phyloP scores from a whole-genome alignment of 2,797 vertebrate species.

The Hyperoplus immaculatus region DNA sequence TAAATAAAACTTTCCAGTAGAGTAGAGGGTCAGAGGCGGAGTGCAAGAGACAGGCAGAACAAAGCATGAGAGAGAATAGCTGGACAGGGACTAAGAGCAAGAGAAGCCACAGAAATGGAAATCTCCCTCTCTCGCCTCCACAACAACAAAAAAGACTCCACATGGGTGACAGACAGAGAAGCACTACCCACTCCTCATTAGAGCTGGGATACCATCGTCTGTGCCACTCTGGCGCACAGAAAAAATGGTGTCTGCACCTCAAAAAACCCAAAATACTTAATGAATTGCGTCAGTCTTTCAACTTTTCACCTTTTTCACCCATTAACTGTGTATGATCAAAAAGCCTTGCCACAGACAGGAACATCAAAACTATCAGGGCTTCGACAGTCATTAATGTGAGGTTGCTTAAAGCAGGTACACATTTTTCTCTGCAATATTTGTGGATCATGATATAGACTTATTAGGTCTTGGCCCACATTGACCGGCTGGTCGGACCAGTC shows the following conservation, averaged over 20 bases:
- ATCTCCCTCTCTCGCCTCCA: slow-evolving; percentile 47
- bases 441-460: too few relatives aligned
- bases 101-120: slow-evolving; percentile 63
- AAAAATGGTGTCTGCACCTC: neutral
- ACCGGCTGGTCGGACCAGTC: neutral
- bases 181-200: slow-evolving; percentile 64
- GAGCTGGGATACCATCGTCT: slow-evolving; percentile 32
- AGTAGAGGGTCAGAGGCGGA: slow-evolving; percentile 42
- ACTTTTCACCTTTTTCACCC: slow-evolving; percentile 3
- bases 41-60: slow-evolving; percentile 23
- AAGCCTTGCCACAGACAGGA: neutral
- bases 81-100: slow-evolving; percentile 60
- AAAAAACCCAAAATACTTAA: slow-evolving; percentile 5
- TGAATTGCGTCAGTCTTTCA: slow-evolving; percentile 31
- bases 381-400: slow-evolving; percentile 13
- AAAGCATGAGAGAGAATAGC: slow-evolving; percentile 39
- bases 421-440: slow-evolving; percentile 9
- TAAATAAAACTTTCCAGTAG: slow-evolving; percentile 3
- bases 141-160: slow-evolving; percentile 56
- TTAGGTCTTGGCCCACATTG: neutral
- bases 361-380: slow-evolving; percentile 4
- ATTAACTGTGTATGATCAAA: neutral
- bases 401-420: neutral
- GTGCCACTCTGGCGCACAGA: slow-evolving; percentile 22
- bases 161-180: slow-evolving; percentile 61